Evolutionary conservation across 1,140 invertebrate genomes (phyloP).

Genomic region (Phthorimaea operculella): DNA sequence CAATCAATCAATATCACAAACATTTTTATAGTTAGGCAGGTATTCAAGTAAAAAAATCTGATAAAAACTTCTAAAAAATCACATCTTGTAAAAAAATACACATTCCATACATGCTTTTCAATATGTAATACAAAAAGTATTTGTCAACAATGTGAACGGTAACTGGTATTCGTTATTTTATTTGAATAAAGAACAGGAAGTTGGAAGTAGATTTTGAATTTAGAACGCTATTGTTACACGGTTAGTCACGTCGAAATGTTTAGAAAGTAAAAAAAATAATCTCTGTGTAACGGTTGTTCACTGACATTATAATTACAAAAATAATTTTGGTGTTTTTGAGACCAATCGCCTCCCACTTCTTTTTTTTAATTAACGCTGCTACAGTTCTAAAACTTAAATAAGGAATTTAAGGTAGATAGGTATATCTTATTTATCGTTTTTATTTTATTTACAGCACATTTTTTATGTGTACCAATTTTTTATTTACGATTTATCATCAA

Average conservation of each 20-base stretch:
- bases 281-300: not conserved
- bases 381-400: not conserved
- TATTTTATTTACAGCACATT: no score
- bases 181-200: conserved; percentile 41
- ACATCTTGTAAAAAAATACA: conserved; percentile 1
- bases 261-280: conserved; percentile 2
- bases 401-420: not conserved
- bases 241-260: conserved; percentile 9
- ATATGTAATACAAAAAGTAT: not conserved
- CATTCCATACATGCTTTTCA: not conserved
- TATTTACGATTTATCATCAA: no score
- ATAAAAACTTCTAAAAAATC: conserved; percentile 56
- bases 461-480: no score
- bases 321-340: conserved; percentile 34
- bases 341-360: conserved; percentile 24
- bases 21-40: conserved; percentile 43
- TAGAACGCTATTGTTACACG: conserved; percentile 23
- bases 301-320: conserved; percentile 4
- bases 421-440: no score
- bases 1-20: conserved; percentile 59
- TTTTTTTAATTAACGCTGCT: not conserved
- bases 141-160: conserved; percentile 20
- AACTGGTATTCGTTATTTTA: conserved; percentile 22
- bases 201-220: conserved; percentile 41
- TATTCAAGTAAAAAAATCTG: conserved; percentile 61